Evolutionary conservation across 2,113 vertebrate genomes (phyloP), one percentile per base, ranked within the genome.

Genomic region (Zosterops borbonicus): DNA sequence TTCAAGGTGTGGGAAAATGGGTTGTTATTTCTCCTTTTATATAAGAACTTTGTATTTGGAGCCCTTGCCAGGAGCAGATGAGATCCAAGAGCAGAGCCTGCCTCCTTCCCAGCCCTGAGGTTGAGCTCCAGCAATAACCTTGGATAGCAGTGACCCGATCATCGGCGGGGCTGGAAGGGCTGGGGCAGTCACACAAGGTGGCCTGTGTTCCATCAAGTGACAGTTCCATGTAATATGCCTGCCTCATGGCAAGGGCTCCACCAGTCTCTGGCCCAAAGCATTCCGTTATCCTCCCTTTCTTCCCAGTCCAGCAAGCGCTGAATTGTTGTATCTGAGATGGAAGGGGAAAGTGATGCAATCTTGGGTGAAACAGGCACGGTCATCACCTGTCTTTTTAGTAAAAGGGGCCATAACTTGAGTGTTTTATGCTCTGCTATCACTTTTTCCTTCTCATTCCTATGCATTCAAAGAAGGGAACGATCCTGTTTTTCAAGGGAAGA

Each of bases 171-270:
- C 14, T 67, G 63, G 83, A 67, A 53, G 88, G 63, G 8, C 33
- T 22, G 11, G 25, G 35, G 42, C 1, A 0, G 67, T 92, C 70
- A 49, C 31, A 3, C 0, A 0, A 50, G 42, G 41, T 5, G 20
- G 90, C 47, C 90, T 77, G 85, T 1, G 6, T 86, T 96, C 86
- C n/a, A 1, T 90, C 95, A 42, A 33, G 42, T 42, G 88, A 83
- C 88, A 83, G 55, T 68, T 90, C 80, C 1, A 0, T 73, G 59
- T 16, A 79, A 76, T 46, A 12, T 2, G 6, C 29, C 74, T 67
- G 67, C 76, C 60, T 94, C 20, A 11, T 0, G 0, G 69, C 76
- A 86, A 85, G 70, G 74, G 11, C 74, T 73, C 7, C 53, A n/a
- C 68, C 42, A 27, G 12, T 27, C 29, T 73, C 78, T 58, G 46